These are phyloP conservation scores for Acanthiza pusilla DNA, from an alignment of 2,797 vertebrate species.

Conservation along the genomic window DNA sequence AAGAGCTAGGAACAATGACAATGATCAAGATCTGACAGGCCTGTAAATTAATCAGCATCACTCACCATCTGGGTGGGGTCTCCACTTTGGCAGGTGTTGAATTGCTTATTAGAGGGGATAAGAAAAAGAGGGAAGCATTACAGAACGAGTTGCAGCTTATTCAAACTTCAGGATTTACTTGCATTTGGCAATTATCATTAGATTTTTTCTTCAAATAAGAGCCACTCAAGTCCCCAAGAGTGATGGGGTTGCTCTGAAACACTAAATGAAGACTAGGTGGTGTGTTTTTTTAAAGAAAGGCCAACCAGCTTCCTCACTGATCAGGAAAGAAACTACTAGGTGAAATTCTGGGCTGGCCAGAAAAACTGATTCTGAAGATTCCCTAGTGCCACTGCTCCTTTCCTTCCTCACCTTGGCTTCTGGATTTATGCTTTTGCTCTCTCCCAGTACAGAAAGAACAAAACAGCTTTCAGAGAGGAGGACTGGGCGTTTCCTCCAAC, in stretches of 20 bases:
- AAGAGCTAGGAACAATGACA: not conserved
- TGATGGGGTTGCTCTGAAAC: not conserved
- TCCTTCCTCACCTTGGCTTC: not conserved
- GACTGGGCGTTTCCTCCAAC: not conserved
- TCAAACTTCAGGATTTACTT: not conserved
- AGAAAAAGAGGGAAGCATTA: not conserved
- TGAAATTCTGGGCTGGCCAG: not conserved
- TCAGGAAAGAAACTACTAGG: not conserved
- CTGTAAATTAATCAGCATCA: not conserved
- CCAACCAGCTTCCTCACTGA: fast-evolving
- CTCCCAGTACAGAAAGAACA: not conserved
- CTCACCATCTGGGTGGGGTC: not conserved
- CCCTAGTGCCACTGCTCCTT: not conserved
- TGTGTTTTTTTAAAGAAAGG: not conserved
- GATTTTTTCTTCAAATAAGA: not conserved
- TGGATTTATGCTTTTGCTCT: fast-evolving
- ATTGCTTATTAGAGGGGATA: not conserved
- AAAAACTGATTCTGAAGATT: not conserved
- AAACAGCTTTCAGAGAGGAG: not conserved
- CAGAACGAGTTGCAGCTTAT: not conserved
- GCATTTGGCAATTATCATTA: not conserved
- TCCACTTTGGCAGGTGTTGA: not conserved
- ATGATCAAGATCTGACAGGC: not conserved
- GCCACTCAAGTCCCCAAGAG: not conserved
- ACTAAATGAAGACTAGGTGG: not conserved